A percentile compares a stretch with the other conserved stretches of the same genome.
These are phyloP conservation scores for Tor tambroides DNA, from an alignment of 2,113 vertebrate species.

Conservation along the genomic window DNA sequence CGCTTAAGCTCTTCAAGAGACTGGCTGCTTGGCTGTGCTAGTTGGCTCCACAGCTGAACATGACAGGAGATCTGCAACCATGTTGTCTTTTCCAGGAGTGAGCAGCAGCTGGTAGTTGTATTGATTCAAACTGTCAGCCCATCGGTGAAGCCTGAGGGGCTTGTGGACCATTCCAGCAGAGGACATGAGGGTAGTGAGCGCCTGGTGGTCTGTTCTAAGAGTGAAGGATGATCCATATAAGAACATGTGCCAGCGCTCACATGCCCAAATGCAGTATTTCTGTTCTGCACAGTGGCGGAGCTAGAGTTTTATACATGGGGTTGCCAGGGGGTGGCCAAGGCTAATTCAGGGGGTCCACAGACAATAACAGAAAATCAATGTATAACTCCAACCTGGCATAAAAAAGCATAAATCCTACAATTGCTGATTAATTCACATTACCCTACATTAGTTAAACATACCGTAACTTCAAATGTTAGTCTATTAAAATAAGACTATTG, in stretches of 20 bases:
- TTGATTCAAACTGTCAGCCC: neutral
- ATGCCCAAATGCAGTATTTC: neutral
- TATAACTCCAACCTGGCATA: too few species aligned
- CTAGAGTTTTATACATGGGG: too few species aligned
- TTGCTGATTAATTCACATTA: too few species aligned
- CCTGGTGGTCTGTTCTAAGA: neutral
- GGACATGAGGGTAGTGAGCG: neutral
- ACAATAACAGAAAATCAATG: too few species aligned
- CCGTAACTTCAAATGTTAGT: too few species aligned
- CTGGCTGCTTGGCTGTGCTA: neutral
- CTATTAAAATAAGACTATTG: too few species aligned
- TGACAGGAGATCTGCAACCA: neutral
- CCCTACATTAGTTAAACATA: too few species aligned
- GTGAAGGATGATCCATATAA: too few species aligned
- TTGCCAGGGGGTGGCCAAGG: too few species aligned
- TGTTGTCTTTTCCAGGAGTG: neutral
- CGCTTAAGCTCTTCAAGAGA: neutral
- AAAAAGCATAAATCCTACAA: too few species aligned
- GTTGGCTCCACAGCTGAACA: neutral
- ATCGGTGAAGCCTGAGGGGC: neutral
- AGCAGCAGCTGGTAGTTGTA: neutral
- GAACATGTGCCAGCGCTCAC: neutral
- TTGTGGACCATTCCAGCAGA: neutral
- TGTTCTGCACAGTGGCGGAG: too few species aligned
- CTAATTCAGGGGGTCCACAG: too few species aligned